Base-by-base conservation (phyloP, 2,888 invertebrate species). In the Dyspetes luteomarginatus region DNA sequence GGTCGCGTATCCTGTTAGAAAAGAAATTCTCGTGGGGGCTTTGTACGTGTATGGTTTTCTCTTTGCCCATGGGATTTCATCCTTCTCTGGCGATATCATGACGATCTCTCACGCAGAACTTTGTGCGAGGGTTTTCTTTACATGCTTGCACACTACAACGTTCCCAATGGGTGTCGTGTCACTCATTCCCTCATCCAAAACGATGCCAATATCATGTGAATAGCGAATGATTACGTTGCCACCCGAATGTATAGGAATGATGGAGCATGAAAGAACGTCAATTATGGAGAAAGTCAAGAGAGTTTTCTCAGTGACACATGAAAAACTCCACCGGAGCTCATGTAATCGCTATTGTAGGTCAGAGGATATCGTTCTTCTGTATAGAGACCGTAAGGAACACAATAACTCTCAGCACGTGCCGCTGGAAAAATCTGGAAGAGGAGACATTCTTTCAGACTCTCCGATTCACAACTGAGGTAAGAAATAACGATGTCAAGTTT, bases 1-100 rank as follows among this genome's bases (percentile, higher is more conserved):
- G 7, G 19, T 43, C 12, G n/a, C 43, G 28, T 19, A 5, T 73
- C n/a, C 26, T 41, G 17, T 26, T 36, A 62, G 17, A 22, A 62
- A n/a, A n/a, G n/a, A n/a, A n/a, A n/a, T n/a, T n/a, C n/a, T n/a
- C n/a, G n/a, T n/a, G n/a, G n/a, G n/a, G n/a, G n/a, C n/a, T n/a
- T n/a, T n/a, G n/a, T n/a, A n/a, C n/a, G n/a, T n/a, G n/a, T n/a
- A n/a, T n/a, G n/a, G n/a, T n/a, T n/a, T n/a, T n/a, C 43, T 45
- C 60, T 60, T 4, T 22, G 24, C 36, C 36, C 48, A n/a, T 50
- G 50, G 22, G 45, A 17, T 64, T 77, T 26, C 36, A 4, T 43
- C 12, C 56, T 45, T 15, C 28, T 36, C 12, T n/a, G n/a, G 28
- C 12, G 26, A 28, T 64, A 64, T 41, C 43, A 19, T 64, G 28